Percentiles rank a stretch among this genome's conserved stretches.
Evolutionary conservation across 2,113 vertebrate genomes (phyloP).

Genomic region (Callithrix jacchus): DNA sequence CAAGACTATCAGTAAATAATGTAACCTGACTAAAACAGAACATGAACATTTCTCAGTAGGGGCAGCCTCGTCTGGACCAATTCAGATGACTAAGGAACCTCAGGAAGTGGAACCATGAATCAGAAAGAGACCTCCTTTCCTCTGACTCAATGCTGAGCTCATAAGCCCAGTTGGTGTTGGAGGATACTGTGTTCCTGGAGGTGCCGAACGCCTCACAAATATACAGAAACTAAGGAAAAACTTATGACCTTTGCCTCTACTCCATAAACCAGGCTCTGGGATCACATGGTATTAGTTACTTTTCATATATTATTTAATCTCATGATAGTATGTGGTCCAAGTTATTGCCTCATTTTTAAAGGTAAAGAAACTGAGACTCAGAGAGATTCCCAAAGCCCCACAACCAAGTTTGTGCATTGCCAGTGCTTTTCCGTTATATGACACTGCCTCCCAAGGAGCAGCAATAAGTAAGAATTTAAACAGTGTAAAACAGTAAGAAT

Average conservation of each 20-base stretch:
- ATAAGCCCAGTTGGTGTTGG: slow-evolving; percentile 37
- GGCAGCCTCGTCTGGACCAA: slow-evolving; percentile 56
- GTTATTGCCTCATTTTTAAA: neutral
- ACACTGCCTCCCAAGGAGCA: neutral
- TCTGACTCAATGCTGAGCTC: slow-evolving; percentile 71
- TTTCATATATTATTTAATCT: neutral
- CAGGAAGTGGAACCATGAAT: slow-evolving; percentile 69
- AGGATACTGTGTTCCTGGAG: neutral
- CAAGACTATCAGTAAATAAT: slow-evolving; percentile 52
- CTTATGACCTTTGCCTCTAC: neutral
- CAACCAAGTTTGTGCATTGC: neutral
- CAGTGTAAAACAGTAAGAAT: neutral
- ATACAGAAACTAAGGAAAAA: neutral
- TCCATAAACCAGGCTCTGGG: neutral
- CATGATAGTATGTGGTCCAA: no score
- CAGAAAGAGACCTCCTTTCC: slow-evolving; percentile 62
- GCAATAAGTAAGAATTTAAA: neutral
- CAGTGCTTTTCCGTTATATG: neutral
- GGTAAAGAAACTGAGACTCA: neutral
- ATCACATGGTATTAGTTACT: no score
- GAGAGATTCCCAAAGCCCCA: neutral
- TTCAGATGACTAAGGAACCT: slow-evolving; percentile 69
- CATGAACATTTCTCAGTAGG: neutral
- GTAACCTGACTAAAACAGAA: slow-evolving; percentile 21
- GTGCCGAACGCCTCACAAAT: neutral